Conservation (phyloP, 2,888 invertebrate genomes). For the Cheilosia vulpina region DNA sequence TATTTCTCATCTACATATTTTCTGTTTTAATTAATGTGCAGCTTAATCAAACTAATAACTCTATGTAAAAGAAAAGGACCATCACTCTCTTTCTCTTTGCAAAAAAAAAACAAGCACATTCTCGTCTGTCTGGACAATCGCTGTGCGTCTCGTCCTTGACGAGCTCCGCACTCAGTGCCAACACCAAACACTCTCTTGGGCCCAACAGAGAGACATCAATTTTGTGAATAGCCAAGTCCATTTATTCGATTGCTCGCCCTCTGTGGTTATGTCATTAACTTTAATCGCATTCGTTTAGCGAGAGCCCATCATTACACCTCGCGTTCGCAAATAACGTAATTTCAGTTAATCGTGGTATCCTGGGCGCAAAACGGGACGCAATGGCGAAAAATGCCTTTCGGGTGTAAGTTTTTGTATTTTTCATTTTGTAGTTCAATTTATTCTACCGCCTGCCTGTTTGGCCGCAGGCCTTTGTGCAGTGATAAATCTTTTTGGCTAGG, state of each 20-base stretch:
- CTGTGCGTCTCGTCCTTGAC: slow-evolving; percentile 61
- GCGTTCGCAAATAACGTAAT: slow-evolving; percentile 75
- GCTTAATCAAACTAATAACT: slow-evolving; percentile 69
- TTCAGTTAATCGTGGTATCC: slow-evolving; percentile 74
- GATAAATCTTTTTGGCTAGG: slow-evolving; percentile 75
- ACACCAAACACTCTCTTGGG: slow-evolving; percentile 36
- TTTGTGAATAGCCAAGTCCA: slow-evolving; percentile 74
- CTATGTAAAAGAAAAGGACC: slow-evolving; percentile 41
- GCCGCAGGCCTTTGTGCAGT: slow-evolving; percentile 71
- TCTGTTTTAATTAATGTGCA: slow-evolving; percentile 67
- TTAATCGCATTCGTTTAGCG: slow-evolving; percentile 75
- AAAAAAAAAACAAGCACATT: background rate
- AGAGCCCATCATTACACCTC: slow-evolving; percentile 76
- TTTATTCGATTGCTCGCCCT: slow-evolving; percentile 76
- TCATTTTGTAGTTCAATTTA: slow-evolving; percentile 74
- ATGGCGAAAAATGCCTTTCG: slow-evolving; percentile 61
- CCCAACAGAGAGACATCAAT: slow-evolving; percentile 72
- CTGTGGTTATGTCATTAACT: slow-evolving; percentile 75
- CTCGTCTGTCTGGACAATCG: slow-evolving; percentile 1
- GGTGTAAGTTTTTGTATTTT: slow-evolving; percentile 58
- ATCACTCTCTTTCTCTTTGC: slow-evolving; percentile 15
- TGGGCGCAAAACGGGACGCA: slow-evolving; percentile 63
- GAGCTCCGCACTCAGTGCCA: slow-evolving; percentile 35
- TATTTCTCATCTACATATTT: slow-evolving; percentile 32
- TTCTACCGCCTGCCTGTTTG: slow-evolving; percentile 73